Base-by-base conservation (phyloP, 1,140 invertebrate species). In the Eriosoma lanigerum region DNA sequence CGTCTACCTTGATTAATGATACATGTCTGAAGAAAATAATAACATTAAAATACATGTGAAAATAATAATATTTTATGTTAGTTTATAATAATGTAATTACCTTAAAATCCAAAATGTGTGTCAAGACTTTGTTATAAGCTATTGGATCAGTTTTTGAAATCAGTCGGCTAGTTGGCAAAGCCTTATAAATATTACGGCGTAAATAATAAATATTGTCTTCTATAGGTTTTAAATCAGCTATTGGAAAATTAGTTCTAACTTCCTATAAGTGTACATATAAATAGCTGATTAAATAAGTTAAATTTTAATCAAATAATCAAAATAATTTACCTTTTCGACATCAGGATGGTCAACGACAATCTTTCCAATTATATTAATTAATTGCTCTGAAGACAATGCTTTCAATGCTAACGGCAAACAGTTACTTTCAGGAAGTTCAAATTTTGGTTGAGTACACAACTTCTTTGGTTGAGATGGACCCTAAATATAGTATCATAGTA, bases 111-210 rank as follows among this genome's bases (percentile, higher is more conserved):
- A 89, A 85, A 8, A 93, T 85, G 87, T 94, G 91, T 62, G 89
- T 89, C 0, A 88, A 85, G 8, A 90, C 90, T 76, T 89, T 85
- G 15, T 88, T 89, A 84, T 89, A 92, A 1, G 90, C 89, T 21
- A 89, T 89, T 2, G 91, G 90, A 84, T 92, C 90, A 6, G 90
- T 90, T 85, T 90, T 91, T 5, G 90, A 91, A 13, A 88, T 89
- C 58, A 91, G 85, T 54, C 91, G 87, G 1, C 89, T 90, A 50
- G 88, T 89, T 12, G 91, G 88, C 12, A 93, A 84, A 82, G 91
- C 91, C 83, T 90, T 90, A 82, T 89, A 92, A 62, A 93, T 90
- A 83, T 92, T 92, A n/a, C 89, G 88, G 81, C 89, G 90, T n/a
- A 92, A 87, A 83, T 88, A 87, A 52, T 86, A 87, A 24, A 94